These are phyloP conservation scores for Sinocyclocheilus maitianheensis DNA, from an alignment of 2,113 vertebrate species.

Conservation along the genomic window DNA sequence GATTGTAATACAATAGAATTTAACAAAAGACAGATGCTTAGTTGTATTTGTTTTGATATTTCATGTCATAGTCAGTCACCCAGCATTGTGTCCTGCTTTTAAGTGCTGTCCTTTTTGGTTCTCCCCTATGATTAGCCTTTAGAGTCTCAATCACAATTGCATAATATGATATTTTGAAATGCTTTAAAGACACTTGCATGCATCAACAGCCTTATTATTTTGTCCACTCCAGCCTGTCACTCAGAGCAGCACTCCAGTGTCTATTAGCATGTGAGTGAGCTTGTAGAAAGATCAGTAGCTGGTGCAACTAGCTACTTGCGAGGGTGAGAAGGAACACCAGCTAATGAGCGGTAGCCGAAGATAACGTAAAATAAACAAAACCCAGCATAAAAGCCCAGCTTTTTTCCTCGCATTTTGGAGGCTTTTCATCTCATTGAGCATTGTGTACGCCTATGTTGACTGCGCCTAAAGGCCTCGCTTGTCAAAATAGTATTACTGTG, in stretches of 20 bases:
- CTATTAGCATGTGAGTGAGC: conserved; percentile 39
- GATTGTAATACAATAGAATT: neutral
- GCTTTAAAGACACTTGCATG: conserved; percentile 23
- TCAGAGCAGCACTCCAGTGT: conserved; percentile 4
- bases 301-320: conserved; percentile 7
- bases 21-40: neutral
- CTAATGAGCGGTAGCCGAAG: conserved; percentile 3
- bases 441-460: conserved; percentile 25
- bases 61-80: neutral
- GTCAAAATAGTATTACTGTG: conserved; percentile 28
- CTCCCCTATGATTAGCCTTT: conserved; percentile 6
- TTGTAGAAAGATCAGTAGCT: conserved; percentile 13
- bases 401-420: neutral
- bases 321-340: neutral
- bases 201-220: conserved; percentile 17
- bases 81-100: neutral
- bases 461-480: conserved; percentile 25
- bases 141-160: conserved; percentile 16
- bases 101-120: neutral
- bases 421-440: conserved; percentile 33
- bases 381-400: neutral
- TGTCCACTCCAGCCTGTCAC: conserved; percentile 28
- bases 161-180: conserved; percentile 37
- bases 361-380: conserved; percentile 18
- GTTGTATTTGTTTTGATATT: conserved; percentile 12